These are phyloP conservation scores for Myotis vivesi DNA, from an alignment of 2,797 vertebrate species.

Conservation along the genomic window DNA sequence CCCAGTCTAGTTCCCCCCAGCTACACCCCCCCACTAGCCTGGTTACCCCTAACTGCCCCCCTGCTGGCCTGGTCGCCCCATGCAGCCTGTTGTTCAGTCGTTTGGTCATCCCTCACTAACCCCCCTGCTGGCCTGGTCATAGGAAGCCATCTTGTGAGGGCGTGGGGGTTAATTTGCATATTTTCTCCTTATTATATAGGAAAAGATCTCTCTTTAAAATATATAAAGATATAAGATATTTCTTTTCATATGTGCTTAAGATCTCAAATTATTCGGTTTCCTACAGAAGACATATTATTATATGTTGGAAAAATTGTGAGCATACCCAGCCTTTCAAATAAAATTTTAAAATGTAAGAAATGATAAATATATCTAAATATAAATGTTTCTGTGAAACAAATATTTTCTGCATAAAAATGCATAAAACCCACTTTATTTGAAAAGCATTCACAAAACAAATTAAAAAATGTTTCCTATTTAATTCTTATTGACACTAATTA, in stretches of 20 bases:
- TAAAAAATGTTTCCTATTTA: not conserved
- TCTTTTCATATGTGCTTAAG: not conserved
- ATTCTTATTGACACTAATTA: not conserved
- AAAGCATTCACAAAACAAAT: not conserved
- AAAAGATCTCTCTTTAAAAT: not conserved
- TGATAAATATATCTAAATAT: not conserved
- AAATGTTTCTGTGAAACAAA: not conserved
- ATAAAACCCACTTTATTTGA: not conserved
- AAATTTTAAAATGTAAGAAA: not conserved
- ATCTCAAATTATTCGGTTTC: not conserved
- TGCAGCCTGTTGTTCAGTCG: no score
- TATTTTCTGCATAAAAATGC: not conserved
- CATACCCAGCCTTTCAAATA: not conserved
- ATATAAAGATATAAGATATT: not conserved
- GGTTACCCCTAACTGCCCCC: no score
- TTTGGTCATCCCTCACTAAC: no score
- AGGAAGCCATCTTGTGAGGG: no score
- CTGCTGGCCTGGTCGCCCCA: no score
- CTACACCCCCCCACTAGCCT: no score
- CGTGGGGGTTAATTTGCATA: no score
- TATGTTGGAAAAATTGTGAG: not conserved
- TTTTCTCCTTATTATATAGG: no score
- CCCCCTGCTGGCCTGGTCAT: no score
- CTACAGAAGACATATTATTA: not conserved
- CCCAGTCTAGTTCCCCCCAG: no score